These are phyloP conservation scores for Anarsia innoxiella DNA, from an alignment of 2,888 invertebrate species.

Conservation along the genomic window DNA sequence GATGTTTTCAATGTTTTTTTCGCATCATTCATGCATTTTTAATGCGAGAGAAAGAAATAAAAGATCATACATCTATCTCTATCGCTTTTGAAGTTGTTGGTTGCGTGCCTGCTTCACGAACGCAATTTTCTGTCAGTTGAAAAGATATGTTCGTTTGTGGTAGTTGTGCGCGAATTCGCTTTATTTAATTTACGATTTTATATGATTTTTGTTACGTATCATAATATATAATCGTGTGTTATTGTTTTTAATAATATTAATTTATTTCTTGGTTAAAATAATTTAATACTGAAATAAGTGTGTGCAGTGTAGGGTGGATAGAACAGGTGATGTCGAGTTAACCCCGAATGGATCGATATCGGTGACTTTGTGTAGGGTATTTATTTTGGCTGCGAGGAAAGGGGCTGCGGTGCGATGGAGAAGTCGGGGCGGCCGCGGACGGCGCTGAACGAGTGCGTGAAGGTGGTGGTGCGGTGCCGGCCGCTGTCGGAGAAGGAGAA, in stretches of 20 bases:
- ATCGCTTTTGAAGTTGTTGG: too few species aligned
- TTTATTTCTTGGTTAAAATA: constrained; percentile 28
- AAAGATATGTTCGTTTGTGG: constrained; percentile 46
- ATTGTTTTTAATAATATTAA: constrained; percentile 33
- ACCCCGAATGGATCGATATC: constrained; percentile 70
- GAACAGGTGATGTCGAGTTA: constrained; percentile 61
- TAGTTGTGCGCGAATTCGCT: constrained; percentile 38
- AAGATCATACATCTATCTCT: not conserved
- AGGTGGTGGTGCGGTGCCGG: constrained; percentile 97
- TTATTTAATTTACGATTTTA: constrained; percentile 58
- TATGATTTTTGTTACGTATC: constrained; percentile 55
- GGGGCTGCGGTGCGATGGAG: constrained; percentile 57
- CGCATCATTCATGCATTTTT: not conserved
- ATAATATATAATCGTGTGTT: constrained; percentile 49
- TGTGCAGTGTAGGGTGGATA: constrained; percentile 29
- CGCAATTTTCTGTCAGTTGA: constrained; percentile 40
- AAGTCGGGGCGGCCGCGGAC: constrained; percentile 67
- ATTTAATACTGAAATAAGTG: constrained; percentile 20
- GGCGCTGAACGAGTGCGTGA: constrained; percentile 88
- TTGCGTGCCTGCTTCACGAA: constrained; percentile 11
- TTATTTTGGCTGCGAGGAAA: constrained; percentile 37
- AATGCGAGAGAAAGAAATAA: not conserved
- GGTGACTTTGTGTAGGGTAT: constrained; percentile 53
- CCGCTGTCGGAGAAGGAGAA: constrained; percentile 94
- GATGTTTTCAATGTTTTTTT: not conserved